A percentile compares a stretch with the other conserved stretches of the same genome.
phyloP scores from a whole-genome alignment of 2,113 vertebrate species.

The Anguilla japonica region DNA sequence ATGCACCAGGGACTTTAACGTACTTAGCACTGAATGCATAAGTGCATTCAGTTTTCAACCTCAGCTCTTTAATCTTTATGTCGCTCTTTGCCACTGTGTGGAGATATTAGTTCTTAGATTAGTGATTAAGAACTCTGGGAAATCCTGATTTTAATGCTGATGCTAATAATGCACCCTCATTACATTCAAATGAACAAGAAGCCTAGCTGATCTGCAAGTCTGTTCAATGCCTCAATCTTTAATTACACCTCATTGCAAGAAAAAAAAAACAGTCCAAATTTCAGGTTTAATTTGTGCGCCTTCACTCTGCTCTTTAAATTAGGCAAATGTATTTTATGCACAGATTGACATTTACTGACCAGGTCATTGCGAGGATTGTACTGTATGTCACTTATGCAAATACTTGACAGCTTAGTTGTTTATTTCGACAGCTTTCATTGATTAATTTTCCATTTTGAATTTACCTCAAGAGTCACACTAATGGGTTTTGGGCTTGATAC shows the following conservation, averaged over 20 bases:
- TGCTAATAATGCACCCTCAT: not conserved
- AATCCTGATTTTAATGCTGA: not conserved
- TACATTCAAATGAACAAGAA: not conserved
- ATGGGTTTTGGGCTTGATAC: slow-evolving; percentile 10
- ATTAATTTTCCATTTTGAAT: slow-evolving; percentile 7
- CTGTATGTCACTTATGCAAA: not conserved
- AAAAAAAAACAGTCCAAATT: not conserved
- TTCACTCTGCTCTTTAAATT: not conserved
- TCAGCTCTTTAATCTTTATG: not conserved
- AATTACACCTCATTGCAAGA: not conserved
- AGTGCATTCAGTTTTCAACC: not conserved
- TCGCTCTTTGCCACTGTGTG: not conserved
- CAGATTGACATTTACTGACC: not conserved
- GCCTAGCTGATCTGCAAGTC: not conserved
- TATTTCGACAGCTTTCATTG: not conserved
- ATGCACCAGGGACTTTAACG: too few relatives aligned
- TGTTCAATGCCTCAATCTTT: not conserved
- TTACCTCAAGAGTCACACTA: not conserved
- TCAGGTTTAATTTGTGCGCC: not conserved
- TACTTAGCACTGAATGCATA: too few relatives aligned
- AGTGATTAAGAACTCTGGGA: not conserved
- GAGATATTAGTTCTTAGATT: not conserved
- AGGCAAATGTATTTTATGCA: not conserved
- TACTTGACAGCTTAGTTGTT: not conserved
- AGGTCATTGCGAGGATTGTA: not conserved